Evolutionary conservation across 2,113 vertebrate species (phyloP), one percentile per base, ranked within the genome.

Genomic region (Pelecanoides urinatrix): DNA sequence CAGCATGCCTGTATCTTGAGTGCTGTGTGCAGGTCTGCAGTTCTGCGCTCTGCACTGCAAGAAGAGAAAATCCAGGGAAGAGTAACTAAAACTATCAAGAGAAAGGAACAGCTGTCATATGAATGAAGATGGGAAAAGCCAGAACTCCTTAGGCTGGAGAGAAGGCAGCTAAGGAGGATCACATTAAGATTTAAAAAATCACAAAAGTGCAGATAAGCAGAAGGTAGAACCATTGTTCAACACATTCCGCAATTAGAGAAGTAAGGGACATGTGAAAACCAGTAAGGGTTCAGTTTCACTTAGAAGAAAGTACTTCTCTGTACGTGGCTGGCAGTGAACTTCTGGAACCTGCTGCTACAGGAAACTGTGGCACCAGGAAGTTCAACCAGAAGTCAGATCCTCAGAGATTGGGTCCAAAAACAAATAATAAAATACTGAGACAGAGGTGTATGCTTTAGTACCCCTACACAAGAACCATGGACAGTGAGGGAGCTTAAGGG

Each of bases 1-100:
- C 42, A 53, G 12, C 3, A 15, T 9, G 10, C 16, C 38, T 0
- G 0, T 13, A 18, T 16, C 66, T 42, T 2, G 2, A 38, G 44
- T 8, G 27, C 38, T 44, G 12, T 34, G 70, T 32, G 68, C 27
- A 38, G 17, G 27, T 45, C 45, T 45, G 45, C 45, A 19, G 45
- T 45, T 34, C 38, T 45, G 47, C 27, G 21, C 40, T 71, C 55
- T 53, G 50, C 34, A 53, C 38, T 63, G 21, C 34, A 62, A 85
- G n/a, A 32, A 62, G 29, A 55, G 38, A 25, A 86, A 62, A 82
- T 34, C n/a, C 53, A 55, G 70, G 49, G 44, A 77, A 55, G 14
- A 50, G 27, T 19, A 72, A 53, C 20, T 63, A 15, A 73, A 92
- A 55, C 16, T 45, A 50, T 10, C 38, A 49, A 44, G 68, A 85